Percentiles rank a stretch among this genome's conserved stretches.
Evolutionary conservation across 2,113 vertebrate species (phyloP).

Genomic region (Holacanthus passer): DNA sequence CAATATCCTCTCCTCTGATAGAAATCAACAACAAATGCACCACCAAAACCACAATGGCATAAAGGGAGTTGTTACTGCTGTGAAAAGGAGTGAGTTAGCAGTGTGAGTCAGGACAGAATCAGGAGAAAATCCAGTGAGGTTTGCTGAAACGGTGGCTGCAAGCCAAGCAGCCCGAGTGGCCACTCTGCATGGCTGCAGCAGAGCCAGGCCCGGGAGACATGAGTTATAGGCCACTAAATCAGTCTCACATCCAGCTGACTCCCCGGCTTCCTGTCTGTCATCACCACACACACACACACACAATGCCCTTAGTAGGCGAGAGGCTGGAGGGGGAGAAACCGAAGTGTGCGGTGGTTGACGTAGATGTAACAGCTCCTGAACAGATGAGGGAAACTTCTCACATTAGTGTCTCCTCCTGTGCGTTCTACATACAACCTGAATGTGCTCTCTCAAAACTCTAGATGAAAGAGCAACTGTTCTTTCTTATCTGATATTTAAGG

Average conservation of each 20-base stretch:
- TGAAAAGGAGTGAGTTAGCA: slow-evolving; percentile 31
- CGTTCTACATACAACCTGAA: neutral
- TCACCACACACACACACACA: slow-evolving; percentile 36
- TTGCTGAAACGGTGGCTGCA: slow-evolving; percentile 53
- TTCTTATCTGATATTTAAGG: neutral
- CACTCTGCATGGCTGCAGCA: slow-evolving; percentile 23
- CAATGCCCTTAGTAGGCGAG: no score
- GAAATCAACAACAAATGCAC: slow-evolving; percentile 47
- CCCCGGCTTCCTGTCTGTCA: slow-evolving; percentile 42
- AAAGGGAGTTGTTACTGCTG: slow-evolving; percentile 13
- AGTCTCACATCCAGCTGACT: slow-evolving; percentile 62
- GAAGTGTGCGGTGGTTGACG: neutral
- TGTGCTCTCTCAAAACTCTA: no score
- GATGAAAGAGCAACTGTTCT: neutral
- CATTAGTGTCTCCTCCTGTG: neutral
- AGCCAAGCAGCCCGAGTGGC: slow-evolving; percentile 36
- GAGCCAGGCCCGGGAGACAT: slow-evolving; percentile 45
- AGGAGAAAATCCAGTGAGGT: slow-evolving; percentile 53
- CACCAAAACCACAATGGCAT: slow-evolving; percentile 12
- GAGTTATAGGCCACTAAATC: slow-evolving; percentile 70
- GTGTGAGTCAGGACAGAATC: slow-evolving; percentile 53
- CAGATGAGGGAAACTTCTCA: neutral
- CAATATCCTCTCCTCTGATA: slow-evolving; percentile 54
- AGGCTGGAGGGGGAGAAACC: neutral
- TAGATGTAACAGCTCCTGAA: neutral